Evolutionary conservation across 2,113 vertebrate genomes (phyloP).

Genomic region (Camelus bactrianus): DNA sequence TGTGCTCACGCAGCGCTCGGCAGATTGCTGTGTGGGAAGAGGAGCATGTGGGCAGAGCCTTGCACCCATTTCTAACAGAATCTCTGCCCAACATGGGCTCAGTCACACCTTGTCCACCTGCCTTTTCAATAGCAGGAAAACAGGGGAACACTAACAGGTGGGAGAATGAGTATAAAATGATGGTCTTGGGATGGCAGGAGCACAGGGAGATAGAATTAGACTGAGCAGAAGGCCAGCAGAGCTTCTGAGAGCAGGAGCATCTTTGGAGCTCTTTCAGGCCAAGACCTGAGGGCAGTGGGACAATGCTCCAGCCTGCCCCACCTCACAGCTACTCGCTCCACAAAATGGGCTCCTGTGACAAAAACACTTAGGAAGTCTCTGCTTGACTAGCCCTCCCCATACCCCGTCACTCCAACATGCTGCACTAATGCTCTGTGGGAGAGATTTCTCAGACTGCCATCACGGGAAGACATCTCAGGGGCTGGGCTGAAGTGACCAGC

Average conservation of each 20-base stretch:
- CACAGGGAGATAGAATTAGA: background rate
- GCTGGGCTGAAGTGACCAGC: background rate
- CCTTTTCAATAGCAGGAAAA: background rate
- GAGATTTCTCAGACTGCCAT: background rate
- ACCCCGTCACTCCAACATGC: background rate
- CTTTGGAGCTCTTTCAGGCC: background rate
- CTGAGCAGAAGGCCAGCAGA: background rate
- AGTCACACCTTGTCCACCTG: background rate
- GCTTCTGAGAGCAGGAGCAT: background rate
- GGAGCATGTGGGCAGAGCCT: background rate
- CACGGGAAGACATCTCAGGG: background rate
- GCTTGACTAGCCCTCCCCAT: background rate
- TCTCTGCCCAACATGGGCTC: background rate
- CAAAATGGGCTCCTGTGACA: background rate
- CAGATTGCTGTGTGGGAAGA: slow-evolving; percentile 92
- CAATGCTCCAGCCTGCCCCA: background rate
- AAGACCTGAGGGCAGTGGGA: background rate
- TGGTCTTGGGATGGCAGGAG: background rate
- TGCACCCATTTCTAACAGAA: background rate
- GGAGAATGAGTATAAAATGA: background rate
- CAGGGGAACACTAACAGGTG: background rate
- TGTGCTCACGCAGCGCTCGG: slow-evolving; percentile 97
- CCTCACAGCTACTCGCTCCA: background rate
- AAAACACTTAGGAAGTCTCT: background rate
- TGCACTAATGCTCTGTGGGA: background rate